Evolutionary conservation across 2,888 invertebrate species (phyloP).

Genomic region (Nephrotoma appendiculata): DNA sequence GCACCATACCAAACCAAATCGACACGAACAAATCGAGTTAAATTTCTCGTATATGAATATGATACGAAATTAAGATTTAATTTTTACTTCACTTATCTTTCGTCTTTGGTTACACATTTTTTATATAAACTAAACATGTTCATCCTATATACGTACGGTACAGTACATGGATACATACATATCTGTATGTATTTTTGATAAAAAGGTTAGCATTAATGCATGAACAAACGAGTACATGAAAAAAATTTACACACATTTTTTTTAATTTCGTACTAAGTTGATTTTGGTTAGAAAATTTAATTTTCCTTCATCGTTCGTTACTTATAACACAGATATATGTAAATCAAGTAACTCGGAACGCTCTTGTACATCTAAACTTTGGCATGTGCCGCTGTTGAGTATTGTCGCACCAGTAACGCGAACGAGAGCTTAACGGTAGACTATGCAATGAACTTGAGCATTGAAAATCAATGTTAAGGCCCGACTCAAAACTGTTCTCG

Average conservation of each 20-base stretch:
- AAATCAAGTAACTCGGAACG: too few relatives aligned
- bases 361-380: too few relatives aligned
- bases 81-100: background rate
- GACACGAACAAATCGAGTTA: background rate
- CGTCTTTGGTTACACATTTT: background rate
- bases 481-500: too few relatives aligned
- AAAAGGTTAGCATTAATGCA: background rate
- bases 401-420: too few relatives aligned
- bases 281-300: background rate
- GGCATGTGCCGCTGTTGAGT: too few relatives aligned
- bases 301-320: background rate
- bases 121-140: background rate
- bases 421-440: too few relatives aligned
- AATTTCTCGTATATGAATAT: background rate
- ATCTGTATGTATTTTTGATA: background rate
- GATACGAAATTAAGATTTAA: background rate
- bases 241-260: background rate
- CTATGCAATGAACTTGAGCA: too few relatives aligned
- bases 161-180: background rate
- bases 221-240: background rate
- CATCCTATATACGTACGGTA: background rate
- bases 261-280: background rate
- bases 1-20: background rate
- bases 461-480: too few relatives aligned
- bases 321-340: too few relatives aligned